Evolutionary conservation across 2,113 vertebrate genomes (phyloP).

Genomic region (Macaca mulatta): DNA sequence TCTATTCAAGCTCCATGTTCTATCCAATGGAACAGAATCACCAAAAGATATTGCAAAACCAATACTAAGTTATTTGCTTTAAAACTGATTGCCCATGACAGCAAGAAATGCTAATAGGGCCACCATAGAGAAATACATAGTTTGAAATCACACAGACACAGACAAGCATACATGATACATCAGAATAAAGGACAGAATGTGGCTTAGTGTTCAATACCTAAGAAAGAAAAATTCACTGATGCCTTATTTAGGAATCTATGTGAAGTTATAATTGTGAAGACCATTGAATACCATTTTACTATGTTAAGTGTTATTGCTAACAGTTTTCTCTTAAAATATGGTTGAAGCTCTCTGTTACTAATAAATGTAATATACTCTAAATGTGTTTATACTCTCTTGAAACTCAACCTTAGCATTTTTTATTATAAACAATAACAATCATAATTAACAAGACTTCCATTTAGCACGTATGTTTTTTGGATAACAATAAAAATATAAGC

Average conservation of each 20-base stretch:
- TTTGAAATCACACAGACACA: neutral
- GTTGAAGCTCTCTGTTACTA: neutral
- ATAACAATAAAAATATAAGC: neutral
- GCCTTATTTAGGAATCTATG: neutral
- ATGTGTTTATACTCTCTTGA: neutral
- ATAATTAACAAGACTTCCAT: neutral
- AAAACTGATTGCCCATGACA: constrained; percentile 51
- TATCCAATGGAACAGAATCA: constrained; percentile 53
- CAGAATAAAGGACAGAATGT: neutral
- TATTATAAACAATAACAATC: neutral
- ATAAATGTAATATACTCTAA: neutral
- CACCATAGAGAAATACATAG: neutral
- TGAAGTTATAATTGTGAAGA: neutral
- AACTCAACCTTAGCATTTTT: neutral
- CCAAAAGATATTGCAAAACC: constrained; percentile 38
- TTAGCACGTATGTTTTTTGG: neutral
- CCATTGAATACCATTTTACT: neutral
- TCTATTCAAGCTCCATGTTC: neutral
- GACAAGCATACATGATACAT: neutral
- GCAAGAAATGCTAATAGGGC: constrained; percentile 40
- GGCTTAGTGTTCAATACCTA: neutral
- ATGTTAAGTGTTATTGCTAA: neutral
- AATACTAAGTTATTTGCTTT: constrained; percentile 54
- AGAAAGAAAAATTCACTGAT: neutral
- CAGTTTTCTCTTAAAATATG: neutral